Percentiles rank a stretch among this genome's conserved stretches.
Evolutionary conservation across 2,113 vertebrate species (phyloP).

Genomic region (Apistogramma diplotaenia): DNA sequence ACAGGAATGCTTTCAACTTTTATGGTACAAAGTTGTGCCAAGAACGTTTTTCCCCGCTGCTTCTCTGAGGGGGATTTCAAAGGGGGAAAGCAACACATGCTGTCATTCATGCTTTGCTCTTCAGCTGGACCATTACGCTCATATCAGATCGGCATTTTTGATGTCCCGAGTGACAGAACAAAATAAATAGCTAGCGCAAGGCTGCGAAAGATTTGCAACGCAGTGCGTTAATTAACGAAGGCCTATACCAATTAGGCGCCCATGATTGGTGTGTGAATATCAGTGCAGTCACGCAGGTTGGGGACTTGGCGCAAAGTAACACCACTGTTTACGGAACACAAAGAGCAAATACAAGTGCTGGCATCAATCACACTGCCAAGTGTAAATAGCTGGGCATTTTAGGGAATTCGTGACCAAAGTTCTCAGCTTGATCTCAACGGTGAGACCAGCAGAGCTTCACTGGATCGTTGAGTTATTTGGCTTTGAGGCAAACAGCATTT

Average conservation of each 20-base stretch:
- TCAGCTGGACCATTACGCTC: conserved; percentile 62
- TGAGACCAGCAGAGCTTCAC: neutral
- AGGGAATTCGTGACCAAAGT: conserved; percentile 25
- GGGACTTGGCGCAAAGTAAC: conserved; percentile 61
- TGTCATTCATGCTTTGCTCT: conserved; percentile 59
- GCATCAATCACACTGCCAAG: conserved; percentile 45
- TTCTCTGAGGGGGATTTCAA: conserved; percentile 54
- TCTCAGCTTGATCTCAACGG: neutral
- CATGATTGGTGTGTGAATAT: conserved; percentile 69
- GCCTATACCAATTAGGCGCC: conserved; percentile 72
- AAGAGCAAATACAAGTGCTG: conserved; percentile 60
- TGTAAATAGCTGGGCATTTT: conserved; percentile 38
- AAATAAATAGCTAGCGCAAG: conserved; percentile 65
- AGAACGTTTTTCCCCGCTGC: conserved; percentile 38
- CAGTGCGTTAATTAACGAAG: conserved; percentile 71
- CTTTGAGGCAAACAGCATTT: neutral
- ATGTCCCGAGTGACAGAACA: conserved; percentile 62
- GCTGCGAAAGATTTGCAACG: conserved; percentile 61
- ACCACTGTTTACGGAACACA: conserved; percentile 82
- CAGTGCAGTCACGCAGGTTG: conserved; percentile 68
- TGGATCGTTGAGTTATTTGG: neutral
- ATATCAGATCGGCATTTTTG: conserved; percentile 58
- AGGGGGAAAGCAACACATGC: conserved; percentile 63
- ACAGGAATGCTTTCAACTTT: conserved; percentile 74
- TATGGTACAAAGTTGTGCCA: conserved; percentile 65